Evolutionary conservation across 2,113 vertebrate species (phyloP).

Genomic region (Elaphurus davidianus): DNA sequence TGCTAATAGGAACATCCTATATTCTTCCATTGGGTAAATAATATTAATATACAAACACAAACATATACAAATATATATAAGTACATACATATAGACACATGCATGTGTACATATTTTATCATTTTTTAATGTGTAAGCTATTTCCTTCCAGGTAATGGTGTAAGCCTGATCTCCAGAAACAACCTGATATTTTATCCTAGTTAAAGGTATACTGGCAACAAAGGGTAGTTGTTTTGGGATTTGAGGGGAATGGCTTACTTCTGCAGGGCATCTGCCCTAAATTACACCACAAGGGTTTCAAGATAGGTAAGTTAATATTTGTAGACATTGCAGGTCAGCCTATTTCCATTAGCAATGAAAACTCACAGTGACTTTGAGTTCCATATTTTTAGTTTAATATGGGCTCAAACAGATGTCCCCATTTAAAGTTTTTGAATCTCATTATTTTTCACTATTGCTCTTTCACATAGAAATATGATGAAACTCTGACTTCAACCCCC

Average conservation of each 20-base stretch:
- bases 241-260: not conserved
- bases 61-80: not conserved
- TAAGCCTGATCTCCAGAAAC: not conserved
- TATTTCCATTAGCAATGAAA: not conserved
- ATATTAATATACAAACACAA: not conserved
- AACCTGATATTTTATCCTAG: not conserved
- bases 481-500: not conserved
- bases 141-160: not conserved
- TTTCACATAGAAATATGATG: not conserved
- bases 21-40: not conserved
- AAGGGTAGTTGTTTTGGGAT: not conserved
- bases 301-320: not conserved
- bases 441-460: not conserved
- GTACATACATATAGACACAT: not conserved
- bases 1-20: not conserved
- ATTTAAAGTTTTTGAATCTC: not conserved
- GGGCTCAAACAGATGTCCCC: not conserved
- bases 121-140: not conserved
- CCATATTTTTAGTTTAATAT: not conserved
- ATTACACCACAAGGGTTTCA: not conserved
- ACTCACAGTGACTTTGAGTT: not conserved
- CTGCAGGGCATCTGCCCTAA: not conserved
- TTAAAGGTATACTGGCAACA: not conserved
- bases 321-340: not conserved
- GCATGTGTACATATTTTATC: not conserved